phyloP scores from a whole-genome alignment of 1,140 invertebrate species.

The Ylistrum balloti region DNA sequence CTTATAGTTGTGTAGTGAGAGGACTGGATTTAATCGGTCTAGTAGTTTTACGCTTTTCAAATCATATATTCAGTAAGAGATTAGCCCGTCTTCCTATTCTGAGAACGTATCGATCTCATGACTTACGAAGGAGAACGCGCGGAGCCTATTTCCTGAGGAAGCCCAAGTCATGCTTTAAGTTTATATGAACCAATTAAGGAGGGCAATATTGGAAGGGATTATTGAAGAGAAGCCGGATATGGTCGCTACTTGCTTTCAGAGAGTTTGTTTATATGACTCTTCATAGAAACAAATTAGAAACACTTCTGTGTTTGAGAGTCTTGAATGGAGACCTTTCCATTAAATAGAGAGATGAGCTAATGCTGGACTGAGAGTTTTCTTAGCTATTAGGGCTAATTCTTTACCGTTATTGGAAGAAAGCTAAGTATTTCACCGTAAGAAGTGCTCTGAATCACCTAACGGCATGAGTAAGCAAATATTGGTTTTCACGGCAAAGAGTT shows the following conservation, averaged over 20 bases:
- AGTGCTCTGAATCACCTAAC: constrained; percentile 46
- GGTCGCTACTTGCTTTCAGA: constrained; percentile 60
- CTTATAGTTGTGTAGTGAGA: constrained; percentile 34
- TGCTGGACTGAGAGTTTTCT: constrained; percentile 51
- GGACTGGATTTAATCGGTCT: constrained; percentile 42
- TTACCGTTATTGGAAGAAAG: constrained; percentile 48
- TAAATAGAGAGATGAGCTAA: constrained; percentile 49
- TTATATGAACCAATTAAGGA: constrained; percentile 63
- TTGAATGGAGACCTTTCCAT: constrained; percentile 58
- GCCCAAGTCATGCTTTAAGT: constrained; percentile 59
- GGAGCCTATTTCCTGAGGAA: constrained; percentile 62
- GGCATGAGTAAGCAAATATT: constrained; percentile 49
- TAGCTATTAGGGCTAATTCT: constrained; percentile 47
- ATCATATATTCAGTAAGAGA: constrained; percentile 63
- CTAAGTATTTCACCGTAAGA: constrained; percentile 52
- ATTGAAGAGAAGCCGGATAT: constrained; percentile 59
- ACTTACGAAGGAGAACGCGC: constrained; percentile 48
- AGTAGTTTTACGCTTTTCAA: constrained; percentile 54
- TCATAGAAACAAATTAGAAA: constrained; percentile 67
- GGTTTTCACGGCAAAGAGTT: constrained; percentile 10
- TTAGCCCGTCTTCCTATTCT: constrained; percentile 62
- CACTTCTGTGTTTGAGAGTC: constrained; percentile 62
- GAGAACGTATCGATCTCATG: constrained; percentile 57
- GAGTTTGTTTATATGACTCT: constrained; percentile 63
- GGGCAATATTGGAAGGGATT: constrained; percentile 62